Percentiles rank a stretch among this genome's conserved stretches.
Evolutionary conservation across 1,140 invertebrate genomes (phyloP).

Genomic region (Sarcophaga peregrina): DNA sequence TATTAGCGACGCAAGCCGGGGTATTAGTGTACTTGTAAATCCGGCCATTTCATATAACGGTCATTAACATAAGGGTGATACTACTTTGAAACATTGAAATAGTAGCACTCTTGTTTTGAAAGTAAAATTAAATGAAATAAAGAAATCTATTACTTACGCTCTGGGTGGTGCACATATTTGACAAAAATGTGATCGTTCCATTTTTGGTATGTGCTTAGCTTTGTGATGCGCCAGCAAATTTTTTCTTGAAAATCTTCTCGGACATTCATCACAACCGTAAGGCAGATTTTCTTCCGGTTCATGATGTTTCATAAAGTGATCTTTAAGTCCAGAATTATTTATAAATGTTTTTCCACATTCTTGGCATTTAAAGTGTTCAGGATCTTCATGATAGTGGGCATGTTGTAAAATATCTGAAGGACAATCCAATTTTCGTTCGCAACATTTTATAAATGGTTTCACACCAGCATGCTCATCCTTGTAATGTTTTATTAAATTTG

Average conservation of each 20-base stretch:
- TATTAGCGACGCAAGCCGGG: too few species aligned
- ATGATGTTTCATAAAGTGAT: conserved; percentile 46
- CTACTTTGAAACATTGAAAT: conserved; percentile 45
- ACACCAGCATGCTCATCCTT: conserved; percentile 56
- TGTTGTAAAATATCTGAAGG: conserved; percentile 61
- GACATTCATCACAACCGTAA: conserved; percentile 61
- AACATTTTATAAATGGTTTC: conserved; percentile 58
- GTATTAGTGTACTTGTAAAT: too few species aligned
- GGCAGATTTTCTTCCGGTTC: conserved; percentile 58
- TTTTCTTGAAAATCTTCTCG: conserved; percentile 58
- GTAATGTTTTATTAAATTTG: conserved; percentile 59
- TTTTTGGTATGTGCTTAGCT: conserved; percentile 58
- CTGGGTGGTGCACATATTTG: conserved; percentile 56
- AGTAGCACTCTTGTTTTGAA: conserved; percentile 11
- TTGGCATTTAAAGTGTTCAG: conserved; percentile 59
- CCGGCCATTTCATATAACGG: not conserved
- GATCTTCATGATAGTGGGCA: conserved; percentile 60
- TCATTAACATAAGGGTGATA: not conserved
- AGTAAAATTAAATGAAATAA: not conserved
- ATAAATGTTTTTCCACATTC: conserved; percentile 37
- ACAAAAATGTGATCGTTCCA: conserved; percentile 58
- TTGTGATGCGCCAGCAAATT: conserved; percentile 60
- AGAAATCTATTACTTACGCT: conserved; percentile 44
- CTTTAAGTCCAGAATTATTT: conserved; percentile 28
- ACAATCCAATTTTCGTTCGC: conserved; percentile 59